Base-by-base conservation (phyloP, 2,797 vertebrate species). In the Schizopygopsis pylzovi region DNA sequence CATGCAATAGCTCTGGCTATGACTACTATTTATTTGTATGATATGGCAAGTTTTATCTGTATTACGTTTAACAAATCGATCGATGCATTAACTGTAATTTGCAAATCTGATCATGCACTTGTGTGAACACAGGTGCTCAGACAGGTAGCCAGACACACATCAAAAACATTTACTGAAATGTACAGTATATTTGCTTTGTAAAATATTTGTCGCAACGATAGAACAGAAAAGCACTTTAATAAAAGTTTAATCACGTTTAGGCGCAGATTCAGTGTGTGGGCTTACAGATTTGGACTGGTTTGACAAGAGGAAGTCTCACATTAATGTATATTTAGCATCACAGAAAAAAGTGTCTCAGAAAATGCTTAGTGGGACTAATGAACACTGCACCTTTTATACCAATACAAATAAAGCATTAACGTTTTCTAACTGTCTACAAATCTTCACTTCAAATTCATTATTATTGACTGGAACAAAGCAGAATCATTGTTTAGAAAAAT, bases 1-100 rank as follows among this genome's bases (percentile, higher is more conserved):
- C 96, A 96, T 96, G 96, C 95, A 91, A 94, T 96, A 94, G 94
- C 95, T 93, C 93, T 87, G 95, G 96, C 95, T 95, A 95, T 95
- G 95, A 96, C 95, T 95, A 95, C 95, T 96, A 96, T 96, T 96
- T 96, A 96, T 96, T 96, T 96, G 94, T 96, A 96, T 95, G 92
- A 95, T 96, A 96, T 95, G 95, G 94, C 94, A 94, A 94, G 93
- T 95, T 95, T 95, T 93, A 95, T 95, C 93, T 95, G 94, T 96
- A 95, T 90, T 90, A 89, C 93, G 94, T 96, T 92, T 87, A 91
- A 90, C 92, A 92, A 93, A 93, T 91, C 91, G 93, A 94, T 90
- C 91, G 91, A 94, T 94, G 89, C 92, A 91, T 92, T 93, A 94
- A 95, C 93, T 95, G 94, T 94, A 94, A 93, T 94, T 94, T 95